A percentile compares a stretch with the other conserved stretches of the same genome.
These are phyloP conservation scores for Sebastes oblongus DNA, from an alignment of 2,797 vertebrate genomes.

Conservation along the genomic window DNA sequence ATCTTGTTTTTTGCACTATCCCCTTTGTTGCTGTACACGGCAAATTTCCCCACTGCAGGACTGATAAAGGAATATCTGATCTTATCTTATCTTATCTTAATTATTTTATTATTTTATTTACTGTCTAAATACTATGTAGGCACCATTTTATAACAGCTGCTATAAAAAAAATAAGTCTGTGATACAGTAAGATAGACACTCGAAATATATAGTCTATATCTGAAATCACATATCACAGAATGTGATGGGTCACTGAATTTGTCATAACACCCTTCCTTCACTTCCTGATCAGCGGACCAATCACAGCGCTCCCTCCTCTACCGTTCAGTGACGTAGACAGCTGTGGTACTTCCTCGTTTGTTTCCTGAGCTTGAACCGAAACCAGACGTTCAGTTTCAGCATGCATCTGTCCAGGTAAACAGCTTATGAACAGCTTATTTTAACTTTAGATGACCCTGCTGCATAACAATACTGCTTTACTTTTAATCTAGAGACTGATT, in stretches of 20 bases:
- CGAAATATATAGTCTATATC: no score
- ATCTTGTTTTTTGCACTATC: no score
- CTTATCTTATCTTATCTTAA: no score
- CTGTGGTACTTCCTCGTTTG: slow-evolving; percentile 63
- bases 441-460: not conserved
- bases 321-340: slow-evolving; percentile 35
- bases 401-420: slow-evolving; percentile 68
- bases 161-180: not conserved
- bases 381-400: slow-evolving; percentile 40
- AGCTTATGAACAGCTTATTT: not conserved
- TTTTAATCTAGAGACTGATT: not conserved
- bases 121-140: not conserved
- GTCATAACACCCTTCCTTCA: not conserved
- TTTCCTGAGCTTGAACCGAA: slow-evolving; percentile 50
- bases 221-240: not conserved
- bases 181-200: no score
- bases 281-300: slow-evolving; percentile 50
- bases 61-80: no score
- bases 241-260: not conserved
- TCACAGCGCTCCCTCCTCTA: not conserved
- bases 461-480: not conserved
- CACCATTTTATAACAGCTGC: not conserved
- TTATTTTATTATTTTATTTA: not conserved
- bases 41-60: no score
- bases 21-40: no score